Evolutionary conservation across 2,888 invertebrate genomes (phyloP).

Genomic region (Parnassius apollo): DNA sequence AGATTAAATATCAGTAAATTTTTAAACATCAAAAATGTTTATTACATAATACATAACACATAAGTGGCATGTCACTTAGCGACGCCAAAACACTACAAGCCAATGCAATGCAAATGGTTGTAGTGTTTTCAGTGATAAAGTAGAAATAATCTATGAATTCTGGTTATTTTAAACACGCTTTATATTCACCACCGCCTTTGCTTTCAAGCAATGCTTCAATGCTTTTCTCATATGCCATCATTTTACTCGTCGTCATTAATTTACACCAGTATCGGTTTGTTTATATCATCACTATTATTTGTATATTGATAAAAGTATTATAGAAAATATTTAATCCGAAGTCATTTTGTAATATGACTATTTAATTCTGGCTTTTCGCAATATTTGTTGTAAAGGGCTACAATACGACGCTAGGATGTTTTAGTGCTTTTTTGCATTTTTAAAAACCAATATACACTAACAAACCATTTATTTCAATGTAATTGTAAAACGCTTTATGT

Average conservation of each 20-base stretch:
- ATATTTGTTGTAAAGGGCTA: neutral
- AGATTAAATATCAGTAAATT: no score
- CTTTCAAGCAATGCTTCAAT: conserved; percentile 60
- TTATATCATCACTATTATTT: conserved; percentile 16
- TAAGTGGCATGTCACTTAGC: no score
- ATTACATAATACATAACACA: no score
- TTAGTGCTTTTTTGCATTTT: conserved; percentile 39
- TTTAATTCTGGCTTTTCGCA: conserved; percentile 28
- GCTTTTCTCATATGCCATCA: conserved; percentile 72
- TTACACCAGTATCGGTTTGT: conserved; percentile 29
- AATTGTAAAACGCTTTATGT: conserved; percentile 62
- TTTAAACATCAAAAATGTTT: no score
- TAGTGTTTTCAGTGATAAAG: neutral
- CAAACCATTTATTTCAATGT: conserved; percentile 62
- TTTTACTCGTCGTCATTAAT: conserved; percentile 33
- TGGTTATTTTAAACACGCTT: conserved; percentile 38
- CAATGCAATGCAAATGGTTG: neutral
- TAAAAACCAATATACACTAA: conserved; percentile 70
- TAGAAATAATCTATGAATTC: conserved; percentile 3
- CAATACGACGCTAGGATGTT: neutral
- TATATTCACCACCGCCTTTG: conserved; percentile 54
- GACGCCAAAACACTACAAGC: no score
- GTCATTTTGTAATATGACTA: conserved; percentile 30
- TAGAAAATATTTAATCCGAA: conserved; percentile 13
- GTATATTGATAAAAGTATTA: conserved; percentile 1